Base-by-base conservation (phyloP, 2,797 vertebrate genomes). In the Argentina silus region DNA sequence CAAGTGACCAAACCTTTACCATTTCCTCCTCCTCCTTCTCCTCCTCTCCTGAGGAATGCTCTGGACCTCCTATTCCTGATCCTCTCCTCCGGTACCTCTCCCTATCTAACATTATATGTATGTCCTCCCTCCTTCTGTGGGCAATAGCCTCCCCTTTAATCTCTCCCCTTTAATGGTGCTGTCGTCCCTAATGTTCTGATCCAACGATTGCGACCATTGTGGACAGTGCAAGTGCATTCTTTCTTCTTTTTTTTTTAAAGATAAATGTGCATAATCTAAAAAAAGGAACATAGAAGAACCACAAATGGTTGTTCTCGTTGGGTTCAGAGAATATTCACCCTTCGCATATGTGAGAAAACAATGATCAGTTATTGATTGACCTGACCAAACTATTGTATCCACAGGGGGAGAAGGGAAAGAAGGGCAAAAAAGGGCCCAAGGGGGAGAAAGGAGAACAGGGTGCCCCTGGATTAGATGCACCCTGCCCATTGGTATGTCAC, bases 401-500 rank as follows among this genome's bases (percentile, higher is more conserved):
- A 93, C 98, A 99, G 98, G 98, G 98, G 96, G 98, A 99, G 96
- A 99, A 98, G 97, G 98, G 98, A 97, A 99, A 98, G 95, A 99
- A 99, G 95, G 97, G 98, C 95, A 99, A 98, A 99, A 99, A 98
- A 93, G 98, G 98, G 95, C 98, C 98, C 94, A 99, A 99, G 96
- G 98, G 98, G 95, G 98, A 99, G 95, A 99, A 99, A 98, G 98
- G 98, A 97, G 98, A 99, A 97, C 98, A 99, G 96, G 98, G 98
- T 95, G 98, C 98, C 89, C 98, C 98, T 92, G 98, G 98, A 98
- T 99, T 99, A 97, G 98, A 99, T 97, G 98, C 98, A 94, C 98
- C 98, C 93, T 99, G 98, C 95, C 98, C 98, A 86, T 98, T 99
- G 98, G 98, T 99, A 99, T 93, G 98, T 99, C 87, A 90, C 79